These are phyloP conservation scores for Hemistola chrysoprasaria DNA, from an alignment of 2,888 invertebrate genomes.

Conservation along the genomic window DNA sequence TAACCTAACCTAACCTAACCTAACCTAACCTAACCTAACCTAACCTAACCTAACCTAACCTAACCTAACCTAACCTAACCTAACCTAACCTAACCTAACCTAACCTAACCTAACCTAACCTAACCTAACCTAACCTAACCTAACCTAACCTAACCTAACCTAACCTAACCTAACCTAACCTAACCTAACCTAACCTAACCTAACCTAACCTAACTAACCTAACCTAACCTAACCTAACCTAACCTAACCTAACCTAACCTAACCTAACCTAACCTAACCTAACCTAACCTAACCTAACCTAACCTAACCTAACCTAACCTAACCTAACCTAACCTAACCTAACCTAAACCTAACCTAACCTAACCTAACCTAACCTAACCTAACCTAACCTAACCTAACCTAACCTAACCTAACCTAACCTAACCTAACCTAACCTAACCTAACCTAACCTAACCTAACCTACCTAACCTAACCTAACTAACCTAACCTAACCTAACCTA, in stretches of 20 bases:
- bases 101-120: slow-evolving; percentile 9
- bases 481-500: slow-evolving; percentile 15
- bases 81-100: slow-evolving; percentile 16
- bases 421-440: slow-evolving; percentile 17
- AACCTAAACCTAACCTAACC: slow-evolving; percentile 19
- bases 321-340: slow-evolving; percentile 16
- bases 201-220: slow-evolving; percentile 20
- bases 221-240: slow-evolving; percentile 19
- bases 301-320: slow-evolving; percentile 17
- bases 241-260: slow-evolving; percentile 21
- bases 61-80: slow-evolving; percentile 18
- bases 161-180: not conserved
- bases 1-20: slow-evolving; percentile 10
- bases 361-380: slow-evolving; percentile 18
- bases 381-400: slow-evolving; percentile 13
- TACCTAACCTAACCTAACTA: slow-evolving; percentile 11
- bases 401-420: slow-evolving; percentile 14
- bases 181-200: slow-evolving; percentile 8
- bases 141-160: slow-evolving; percentile 11
- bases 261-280: slow-evolving; percentile 18
- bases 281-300: slow-evolving; percentile 19
- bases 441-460: slow-evolving; percentile 19
- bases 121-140: slow-evolving; percentile 5
- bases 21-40: slow-evolving; percentile 15
- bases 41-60: slow-evolving; percentile 15